Conservation (phyloP, 2,113 vertebrate genomes). For the Symphodus melops region DNA sequence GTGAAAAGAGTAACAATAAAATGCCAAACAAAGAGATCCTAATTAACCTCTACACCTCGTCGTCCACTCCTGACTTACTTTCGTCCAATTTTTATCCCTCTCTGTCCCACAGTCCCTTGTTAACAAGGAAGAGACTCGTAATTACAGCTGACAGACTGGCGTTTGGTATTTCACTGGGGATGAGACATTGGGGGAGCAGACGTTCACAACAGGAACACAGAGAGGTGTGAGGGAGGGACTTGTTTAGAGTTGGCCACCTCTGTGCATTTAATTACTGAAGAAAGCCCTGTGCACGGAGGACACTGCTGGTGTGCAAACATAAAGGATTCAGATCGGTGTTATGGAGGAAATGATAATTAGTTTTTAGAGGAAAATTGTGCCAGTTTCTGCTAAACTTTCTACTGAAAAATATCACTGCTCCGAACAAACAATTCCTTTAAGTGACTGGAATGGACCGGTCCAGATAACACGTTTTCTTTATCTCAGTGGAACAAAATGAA, state of each 20-base stretch:
- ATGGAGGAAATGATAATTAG: neutral
- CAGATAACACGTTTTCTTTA: neutral
- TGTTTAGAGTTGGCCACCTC: constrained; percentile 34
- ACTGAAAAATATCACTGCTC: too few relatives aligned
- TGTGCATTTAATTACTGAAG: constrained; percentile 20
- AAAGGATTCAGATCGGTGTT: neutral
- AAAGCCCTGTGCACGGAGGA: neutral
- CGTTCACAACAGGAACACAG: neutral
- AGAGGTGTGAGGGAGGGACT: constrained; percentile 37
- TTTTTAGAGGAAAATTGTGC: too few relatives aligned
- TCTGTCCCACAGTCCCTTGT: neutral
- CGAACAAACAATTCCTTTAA: too few relatives aligned
- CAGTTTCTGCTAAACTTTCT: too few relatives aligned
- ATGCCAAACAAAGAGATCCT: constrained; percentile 43
- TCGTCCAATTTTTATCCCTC: constrained; percentile 41
- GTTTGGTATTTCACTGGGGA: constrained; percentile 66
- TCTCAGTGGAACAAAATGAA: constrained; percentile 8
- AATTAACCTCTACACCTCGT: constrained; percentile 49
- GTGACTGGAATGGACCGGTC: neutral
- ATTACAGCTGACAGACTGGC: constrained; percentile 68
- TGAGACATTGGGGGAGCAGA: neutral
- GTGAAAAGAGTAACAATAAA: too few relatives aligned
- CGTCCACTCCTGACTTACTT: constrained; percentile 9
- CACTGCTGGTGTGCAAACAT: neutral
- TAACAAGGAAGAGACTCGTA: constrained; percentile 39